Base-by-base conservation (phyloP, 1,140 invertebrate genomes). In the Heliothis virescens region DNA sequence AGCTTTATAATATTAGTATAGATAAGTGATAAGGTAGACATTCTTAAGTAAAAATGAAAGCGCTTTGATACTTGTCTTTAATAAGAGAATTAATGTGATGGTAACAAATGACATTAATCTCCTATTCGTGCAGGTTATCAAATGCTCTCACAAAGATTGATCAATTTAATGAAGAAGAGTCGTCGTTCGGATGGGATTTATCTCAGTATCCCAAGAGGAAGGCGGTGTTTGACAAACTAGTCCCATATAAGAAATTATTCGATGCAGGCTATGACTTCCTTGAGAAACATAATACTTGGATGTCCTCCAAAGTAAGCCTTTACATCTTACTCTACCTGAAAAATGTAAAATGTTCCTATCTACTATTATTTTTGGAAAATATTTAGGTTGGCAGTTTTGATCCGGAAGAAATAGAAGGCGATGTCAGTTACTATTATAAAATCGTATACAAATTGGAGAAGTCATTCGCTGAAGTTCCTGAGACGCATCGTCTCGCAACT, bases 131-230 rank as follows among this genome's bases (percentile, higher is more conserved):
- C 82, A 91, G 96, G 77, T 91, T 97, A 81, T 88, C 96, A 0
- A 86, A 86, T 7, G 98, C 98, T 11, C 96, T 98, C 89, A 96
- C 96, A 53, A 97, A 96, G 82, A 98, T 99, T 78, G 97, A 99
- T 87, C 95, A 96, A 75, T 99, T 99, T 84, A 99, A 99, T 91
- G 97, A 97, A 88, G 99, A 99, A 91, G 99, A 99, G 91, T 95
- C 96, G 80, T 96, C 98, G 47, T 99, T 98, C 91, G 97, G 97
- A 13, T 99, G 98, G 97, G 97, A 99, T 90, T 90, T 97, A 12
- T 98, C 98, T 0, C 96, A 98, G 73, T 99, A 99, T 96, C 98
- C 98, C 0, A 95, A 97, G 77, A 95, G 98, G 77, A 98, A 97
- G 91, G 89, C 96, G 88, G 95, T 96, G 1, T 96, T 96, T 79